Evolutionary conservation across 2,113 vertebrate genomes (phyloP), one percentile per base, ranked within the genome.

Genomic region (Pseudolaguvia tuberculata): DNA sequence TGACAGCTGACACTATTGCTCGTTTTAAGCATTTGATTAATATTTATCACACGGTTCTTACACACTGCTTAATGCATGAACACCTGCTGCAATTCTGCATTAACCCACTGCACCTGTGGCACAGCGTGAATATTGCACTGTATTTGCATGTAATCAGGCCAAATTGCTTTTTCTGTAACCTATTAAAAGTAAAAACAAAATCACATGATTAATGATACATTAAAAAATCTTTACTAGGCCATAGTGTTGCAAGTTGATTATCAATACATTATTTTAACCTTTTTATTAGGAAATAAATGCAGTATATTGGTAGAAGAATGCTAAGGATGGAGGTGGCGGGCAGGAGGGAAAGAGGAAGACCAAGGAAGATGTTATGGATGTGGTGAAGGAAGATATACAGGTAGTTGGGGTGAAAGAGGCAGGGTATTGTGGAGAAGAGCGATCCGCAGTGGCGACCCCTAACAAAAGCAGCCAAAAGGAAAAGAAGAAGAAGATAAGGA

Each of bases 1-100:
- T 50, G 23, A 29, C 23, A 50, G 23, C 15, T 7, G 6, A 18
- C 10, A 50, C 47, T 7, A 0, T 67, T 50, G 7, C 47, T 50
- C 5, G 63, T 50, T 50, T 42, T 48, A 27, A 67, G 27, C 10
- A 9, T 50, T 67, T 67, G 27, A 67, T 67, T 67, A 67, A 67
- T 67, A 67, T 67, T 67, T 29, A 67, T 67, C 17, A 29, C 63
- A 25, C 8, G 9, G 50, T 67, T 50, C 50, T 18, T n/a, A n/a
- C n/a, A n/a, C n/a, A 29, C 21, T 67, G 63, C 45, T 27, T 29
- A 65, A 67, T 50, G 63, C 17, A 20, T 25, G 21, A 21, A 66
- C 62, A 48, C 62, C 62, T 66, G 42, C 62, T 18, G 42, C 42
- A 25, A 47, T 50, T 67, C 10, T 23, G 21, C 47, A 65, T 65